A percentile compares a stretch with the other conserved stretches of the same genome.
phyloP scores from a whole-genome alignment of 2,113 vertebrate species.

The Tinamus guttatus region DNA sequence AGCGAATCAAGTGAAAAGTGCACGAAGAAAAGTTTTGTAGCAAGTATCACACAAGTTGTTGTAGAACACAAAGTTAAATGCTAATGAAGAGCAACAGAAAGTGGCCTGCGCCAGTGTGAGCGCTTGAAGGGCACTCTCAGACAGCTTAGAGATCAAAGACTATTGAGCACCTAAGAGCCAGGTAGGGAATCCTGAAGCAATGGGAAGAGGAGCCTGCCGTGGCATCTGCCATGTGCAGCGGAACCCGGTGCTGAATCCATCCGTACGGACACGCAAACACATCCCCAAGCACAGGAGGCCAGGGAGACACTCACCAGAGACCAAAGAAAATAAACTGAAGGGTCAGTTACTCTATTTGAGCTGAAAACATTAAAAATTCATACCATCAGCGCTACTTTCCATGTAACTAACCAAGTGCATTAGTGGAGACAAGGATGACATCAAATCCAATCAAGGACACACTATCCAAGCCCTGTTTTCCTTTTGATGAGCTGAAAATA shows the following conservation, averaged over 20 bases:
- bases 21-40: background rate
- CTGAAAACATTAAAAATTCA: background rate
- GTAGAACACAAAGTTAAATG: background rate
- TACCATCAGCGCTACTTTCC: background rate
- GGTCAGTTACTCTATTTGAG: background rate
- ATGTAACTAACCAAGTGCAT: background rate
- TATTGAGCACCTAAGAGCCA: background rate
- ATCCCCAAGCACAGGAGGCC: background rate
- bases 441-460: slow-evolving; percentile 26
- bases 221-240: too few species aligned
- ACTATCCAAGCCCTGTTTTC: slow-evolving; percentile 9
- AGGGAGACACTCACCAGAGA: background rate
- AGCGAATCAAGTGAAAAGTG: background rate
- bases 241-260: too few species aligned
- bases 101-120: fast-evolving
- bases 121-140: background rate
- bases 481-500: slow-evolving; percentile 32
- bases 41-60: background rate
- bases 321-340: background rate
- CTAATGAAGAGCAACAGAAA: background rate
- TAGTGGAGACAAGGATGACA: slow-evolving; percentile 38
- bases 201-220: background rate
- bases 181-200: background rate
- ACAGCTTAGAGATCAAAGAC: background rate
- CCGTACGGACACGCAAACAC: background rate